Evolutionary conservation across 2,888 invertebrate species (phyloP).

Genomic region (Sphaerophoria rueppellii): DNA sequence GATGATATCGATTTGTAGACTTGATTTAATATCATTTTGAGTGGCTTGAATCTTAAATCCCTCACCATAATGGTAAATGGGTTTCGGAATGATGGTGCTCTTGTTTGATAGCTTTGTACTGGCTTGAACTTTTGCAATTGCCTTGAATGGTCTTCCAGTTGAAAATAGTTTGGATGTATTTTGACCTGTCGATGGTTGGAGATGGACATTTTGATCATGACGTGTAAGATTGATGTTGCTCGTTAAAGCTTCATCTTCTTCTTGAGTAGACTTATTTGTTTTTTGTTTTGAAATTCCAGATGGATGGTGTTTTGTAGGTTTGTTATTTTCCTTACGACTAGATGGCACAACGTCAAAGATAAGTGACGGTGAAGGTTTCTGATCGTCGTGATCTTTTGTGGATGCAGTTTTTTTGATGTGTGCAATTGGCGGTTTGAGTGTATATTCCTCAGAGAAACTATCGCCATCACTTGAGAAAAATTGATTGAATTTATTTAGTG

Average conservation of each 20-base stretch:
- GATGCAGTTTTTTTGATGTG: neutral
- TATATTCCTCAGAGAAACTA: too few species aligned
- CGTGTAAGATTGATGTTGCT: conserved; percentile 34
- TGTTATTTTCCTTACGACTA: neutral
- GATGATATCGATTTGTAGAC: conserved; percentile 9
- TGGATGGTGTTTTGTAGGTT: too few species aligned
- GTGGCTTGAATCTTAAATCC: conserved; percentile 36
- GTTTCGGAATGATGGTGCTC: neutral
- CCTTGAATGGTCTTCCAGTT: conserved; percentile 45
- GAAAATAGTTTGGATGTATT: conserved; percentile 1
- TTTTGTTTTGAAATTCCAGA: neutral
- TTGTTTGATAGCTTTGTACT: neutral
- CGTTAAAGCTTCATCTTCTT: neutral
- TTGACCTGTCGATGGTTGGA: neutral
- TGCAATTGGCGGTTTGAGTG: too few species aligned
- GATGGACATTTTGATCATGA: conserved; percentile 23
- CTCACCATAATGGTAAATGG: conserved; percentile 35
- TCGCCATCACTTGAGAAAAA: too few species aligned
- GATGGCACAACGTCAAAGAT: conserved; percentile 35
- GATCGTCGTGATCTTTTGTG: conserved; percentile 48
- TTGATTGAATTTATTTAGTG: too few species aligned
- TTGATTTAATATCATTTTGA: conserved; percentile 54
- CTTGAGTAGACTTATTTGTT: too few species aligned
- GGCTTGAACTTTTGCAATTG: neutral
- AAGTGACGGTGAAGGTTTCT: conserved; percentile 53